phyloP scores from a whole-genome alignment of 2,797 vertebrate species.

The Lagocephalus sceleratus region DNA sequence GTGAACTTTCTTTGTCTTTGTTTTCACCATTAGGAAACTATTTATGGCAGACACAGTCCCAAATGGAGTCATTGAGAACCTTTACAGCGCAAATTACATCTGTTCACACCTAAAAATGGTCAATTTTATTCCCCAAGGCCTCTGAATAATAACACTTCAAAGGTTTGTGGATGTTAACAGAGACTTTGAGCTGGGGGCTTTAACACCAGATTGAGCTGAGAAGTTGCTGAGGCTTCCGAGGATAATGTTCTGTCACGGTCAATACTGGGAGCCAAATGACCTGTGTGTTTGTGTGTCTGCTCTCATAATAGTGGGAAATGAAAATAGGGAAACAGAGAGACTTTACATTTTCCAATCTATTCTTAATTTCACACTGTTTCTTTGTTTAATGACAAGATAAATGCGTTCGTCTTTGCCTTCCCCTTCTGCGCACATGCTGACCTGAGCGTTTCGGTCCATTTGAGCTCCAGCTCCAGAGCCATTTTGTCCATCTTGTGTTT shows the following conservation, averaged over 20 bases:
- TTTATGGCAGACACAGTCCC: conserved; percentile 15
- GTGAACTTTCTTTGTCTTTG: no score
- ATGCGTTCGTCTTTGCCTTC: background rate
- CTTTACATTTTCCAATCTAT: conserved; percentile 19
- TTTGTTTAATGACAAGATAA: conserved; percentile 13
- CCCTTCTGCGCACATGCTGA: conserved; percentile 5
- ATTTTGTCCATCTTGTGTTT: conserved; percentile 91
- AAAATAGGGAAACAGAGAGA: conserved; percentile 15
- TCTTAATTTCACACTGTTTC: conserved; percentile 31
- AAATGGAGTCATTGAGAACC: conserved; percentile 18
- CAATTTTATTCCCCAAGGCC: conserved; percentile 15
- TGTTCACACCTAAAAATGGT: conserved; percentile 30
- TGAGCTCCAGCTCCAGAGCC: conserved; percentile 94
- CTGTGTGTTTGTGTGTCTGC: conserved; percentile 4
- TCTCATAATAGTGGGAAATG: background rate
- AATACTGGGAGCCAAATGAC: conserved; percentile 9
- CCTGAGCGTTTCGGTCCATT: conserved; percentile 97
- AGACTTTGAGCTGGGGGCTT: conserved; percentile 27
- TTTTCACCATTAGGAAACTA: no score
- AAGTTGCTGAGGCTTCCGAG: conserved; percentile 24
- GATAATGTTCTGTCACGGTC: conserved; percentile 38
- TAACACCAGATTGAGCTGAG: conserved; percentile 32
- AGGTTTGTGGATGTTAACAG: conserved; percentile 14
- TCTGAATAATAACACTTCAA: conserved; percentile 24
- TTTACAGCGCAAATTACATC: conserved; percentile 1